phyloP scores from a whole-genome alignment of 2,888 invertebrate species.

The Julus scandinavius region DNA sequence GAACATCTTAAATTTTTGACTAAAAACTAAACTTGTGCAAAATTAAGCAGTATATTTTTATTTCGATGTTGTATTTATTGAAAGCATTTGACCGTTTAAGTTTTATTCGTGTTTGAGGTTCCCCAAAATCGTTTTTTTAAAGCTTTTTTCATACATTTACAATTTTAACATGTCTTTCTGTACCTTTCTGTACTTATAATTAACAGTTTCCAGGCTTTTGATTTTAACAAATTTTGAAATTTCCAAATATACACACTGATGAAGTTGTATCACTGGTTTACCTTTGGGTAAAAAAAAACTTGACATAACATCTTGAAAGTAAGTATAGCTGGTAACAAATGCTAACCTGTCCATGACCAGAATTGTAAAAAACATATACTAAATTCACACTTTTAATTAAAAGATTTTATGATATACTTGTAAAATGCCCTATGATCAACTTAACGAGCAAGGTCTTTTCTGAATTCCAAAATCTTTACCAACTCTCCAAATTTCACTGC shows the following conservation, averaged over 20 bases:
- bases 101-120: neutral
- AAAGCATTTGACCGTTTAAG: neutral
- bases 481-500: constrained; percentile 22
- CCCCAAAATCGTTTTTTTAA: neutral
- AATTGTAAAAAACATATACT: too few relatives aligned
- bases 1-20: too few relatives aligned
- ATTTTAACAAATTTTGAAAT: neutral
- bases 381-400: neutral
- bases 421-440: neutral
- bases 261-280: neutral
- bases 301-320: too few relatives aligned
- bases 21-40: too few relatives aligned
- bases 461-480: neutral
- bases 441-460: neutral
- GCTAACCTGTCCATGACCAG: too few relatives aligned
- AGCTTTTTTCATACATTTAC: too few relatives aligned
- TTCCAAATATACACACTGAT: neutral
- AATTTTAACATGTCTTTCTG: too few relatives aligned
- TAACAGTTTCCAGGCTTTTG: too few relatives aligned
- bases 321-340: too few relatives aligned
- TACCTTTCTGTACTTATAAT: too few relatives aligned
- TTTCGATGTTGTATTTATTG: neutral
- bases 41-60: too few relatives aligned
- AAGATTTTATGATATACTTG: neutral
- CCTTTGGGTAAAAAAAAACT: neutral